Percentiles rank a stretch among this genome's conserved stretches.
Evolutionary conservation across 2,888 invertebrate genomes (phyloP).

Genomic region (Gymnoscelis rufifasciata): DNA sequence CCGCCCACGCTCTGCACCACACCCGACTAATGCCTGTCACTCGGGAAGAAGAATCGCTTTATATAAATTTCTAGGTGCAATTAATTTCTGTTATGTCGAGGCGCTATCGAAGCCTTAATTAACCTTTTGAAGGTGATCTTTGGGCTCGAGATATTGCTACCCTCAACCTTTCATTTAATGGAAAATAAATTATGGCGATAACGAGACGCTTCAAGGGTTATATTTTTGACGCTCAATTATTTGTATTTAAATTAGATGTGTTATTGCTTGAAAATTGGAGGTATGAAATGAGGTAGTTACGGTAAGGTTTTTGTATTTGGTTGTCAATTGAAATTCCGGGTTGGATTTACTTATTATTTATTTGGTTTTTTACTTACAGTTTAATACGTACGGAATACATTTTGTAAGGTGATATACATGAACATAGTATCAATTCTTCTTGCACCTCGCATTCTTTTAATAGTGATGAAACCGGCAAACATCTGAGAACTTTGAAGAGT

Average conservation of each 20-base stretch:
- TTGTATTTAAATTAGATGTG: background rate
- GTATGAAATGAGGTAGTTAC: no score
- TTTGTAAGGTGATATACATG: no score
- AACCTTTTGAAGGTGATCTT: slow-evolving; percentile 42
- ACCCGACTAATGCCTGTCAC: slow-evolving; percentile 54
- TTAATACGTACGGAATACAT: no score
- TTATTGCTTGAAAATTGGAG: no score
- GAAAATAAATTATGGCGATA: background rate
- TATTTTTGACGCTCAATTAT: background rate
- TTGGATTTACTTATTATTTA: no score
- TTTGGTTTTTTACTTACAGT: no score
- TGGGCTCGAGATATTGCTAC: slow-evolving; percentile 11
- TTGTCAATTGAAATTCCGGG: no score
- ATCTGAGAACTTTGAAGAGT: no score
- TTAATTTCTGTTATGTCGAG: slow-evolving; percentile 66
- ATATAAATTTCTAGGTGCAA: slow-evolving; percentile 67
- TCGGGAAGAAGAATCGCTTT: slow-evolving; percentile 63
- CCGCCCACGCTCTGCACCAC: slow-evolving; percentile 29
- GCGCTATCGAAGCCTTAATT: slow-evolving; percentile 60
- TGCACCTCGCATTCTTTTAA: no score
- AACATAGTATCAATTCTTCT: no score
- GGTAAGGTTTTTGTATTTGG: no score
- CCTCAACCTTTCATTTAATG: background rate
- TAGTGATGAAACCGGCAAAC: no score
- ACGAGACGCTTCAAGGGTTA: background rate